These are phyloP conservation scores for Rhynchonycteris naso DNA, from an alignment of 2,797 vertebrate species.

Conservation along the genomic window DNA sequence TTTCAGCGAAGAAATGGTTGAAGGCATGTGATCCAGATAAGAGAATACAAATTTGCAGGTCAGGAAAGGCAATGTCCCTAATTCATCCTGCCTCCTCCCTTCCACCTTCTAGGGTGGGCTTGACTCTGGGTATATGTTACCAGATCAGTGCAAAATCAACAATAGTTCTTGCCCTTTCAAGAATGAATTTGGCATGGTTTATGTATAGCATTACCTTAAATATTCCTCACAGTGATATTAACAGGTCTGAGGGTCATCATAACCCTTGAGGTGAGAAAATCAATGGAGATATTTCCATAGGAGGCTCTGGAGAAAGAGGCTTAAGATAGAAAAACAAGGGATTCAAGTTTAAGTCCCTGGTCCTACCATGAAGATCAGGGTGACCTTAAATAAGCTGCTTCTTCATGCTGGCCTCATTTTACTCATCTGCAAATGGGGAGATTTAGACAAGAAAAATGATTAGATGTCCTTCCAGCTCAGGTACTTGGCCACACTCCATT, in stretches of 20 bases:
- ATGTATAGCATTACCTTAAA: not conserved
- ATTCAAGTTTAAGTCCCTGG: not conserved
- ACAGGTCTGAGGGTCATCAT: not conserved
- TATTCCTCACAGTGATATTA: conserved; percentile 11
- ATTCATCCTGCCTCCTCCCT: not conserved
- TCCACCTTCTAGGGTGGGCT: not conserved
- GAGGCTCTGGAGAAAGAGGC: not conserved
- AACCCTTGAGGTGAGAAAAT: not conserved
- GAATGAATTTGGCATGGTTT: conserved; percentile 12
- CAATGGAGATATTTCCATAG: not conserved
- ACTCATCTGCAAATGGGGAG: not conserved
- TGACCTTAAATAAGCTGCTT: not conserved
- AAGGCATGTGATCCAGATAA: not conserved
- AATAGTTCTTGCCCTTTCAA: not conserved
- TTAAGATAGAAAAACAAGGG: not conserved
- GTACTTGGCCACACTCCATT: not conserved
- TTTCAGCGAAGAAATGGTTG: conserved; percentile 44
- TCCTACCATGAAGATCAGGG: not conserved
- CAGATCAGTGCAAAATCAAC: not conserved
- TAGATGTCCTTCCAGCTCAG: not conserved
- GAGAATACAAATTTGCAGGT: not conserved
- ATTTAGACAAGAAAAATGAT: not conserved
- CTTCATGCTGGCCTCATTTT: not conserved
- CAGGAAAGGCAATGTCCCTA: conserved; percentile 19
- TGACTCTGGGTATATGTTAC: not conserved